Evolutionary conservation across 2,888 invertebrate genomes (phyloP).

Genomic region (Clivina fossor): DNA sequence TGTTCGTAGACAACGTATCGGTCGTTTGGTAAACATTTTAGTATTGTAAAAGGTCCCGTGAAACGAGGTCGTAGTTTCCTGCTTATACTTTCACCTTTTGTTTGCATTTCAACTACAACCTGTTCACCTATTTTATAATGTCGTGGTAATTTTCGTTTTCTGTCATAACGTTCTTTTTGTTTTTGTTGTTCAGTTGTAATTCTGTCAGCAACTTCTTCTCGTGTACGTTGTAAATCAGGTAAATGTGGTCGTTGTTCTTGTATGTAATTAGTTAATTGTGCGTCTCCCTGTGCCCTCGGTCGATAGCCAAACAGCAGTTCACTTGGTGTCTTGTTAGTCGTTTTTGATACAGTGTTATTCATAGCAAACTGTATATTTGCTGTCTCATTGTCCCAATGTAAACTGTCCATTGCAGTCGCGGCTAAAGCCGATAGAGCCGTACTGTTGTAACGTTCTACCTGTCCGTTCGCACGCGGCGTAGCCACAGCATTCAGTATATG

Average conservation of each 20-base stretch:
- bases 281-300: constrained; percentile 24
- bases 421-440: constrained; percentile 36
- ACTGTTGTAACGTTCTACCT: constrained; percentile 40
- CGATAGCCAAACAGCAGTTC: constrained; percentile 38
- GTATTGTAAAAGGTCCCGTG: constrained; percentile 20
- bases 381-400: constrained; percentile 41
- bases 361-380: constrained; percentile 41
- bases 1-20: constrained; percentile 23
- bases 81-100: constrained; percentile 12
- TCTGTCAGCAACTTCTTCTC: constrained; percentile 14
- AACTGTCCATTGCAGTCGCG: constrained; percentile 35
- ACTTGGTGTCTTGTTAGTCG: constrained; percentile 35
- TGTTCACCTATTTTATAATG: constrained; percentile 18
- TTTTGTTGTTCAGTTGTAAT: constrained; percentile 34
- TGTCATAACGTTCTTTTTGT: constrained; percentile 34
- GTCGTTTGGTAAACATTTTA: constrained; percentile 20
- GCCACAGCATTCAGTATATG: constrained; percentile 37
- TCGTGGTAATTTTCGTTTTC: constrained; percentile 8
- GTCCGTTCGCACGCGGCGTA: constrained; percentile 43
- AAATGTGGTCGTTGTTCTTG: neutral
- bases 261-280: constrained; percentile 17
- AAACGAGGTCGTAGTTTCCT: constrained; percentile 18
- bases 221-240: constrained; percentile 23
- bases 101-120: constrained; percentile 19
- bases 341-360: constrained; percentile 39